A percentile compares a stretch with the other conserved stretches of the same genome.
phyloP scores from a whole-genome alignment of 2,113 vertebrate species.

The Cairina moschata region DNA sequence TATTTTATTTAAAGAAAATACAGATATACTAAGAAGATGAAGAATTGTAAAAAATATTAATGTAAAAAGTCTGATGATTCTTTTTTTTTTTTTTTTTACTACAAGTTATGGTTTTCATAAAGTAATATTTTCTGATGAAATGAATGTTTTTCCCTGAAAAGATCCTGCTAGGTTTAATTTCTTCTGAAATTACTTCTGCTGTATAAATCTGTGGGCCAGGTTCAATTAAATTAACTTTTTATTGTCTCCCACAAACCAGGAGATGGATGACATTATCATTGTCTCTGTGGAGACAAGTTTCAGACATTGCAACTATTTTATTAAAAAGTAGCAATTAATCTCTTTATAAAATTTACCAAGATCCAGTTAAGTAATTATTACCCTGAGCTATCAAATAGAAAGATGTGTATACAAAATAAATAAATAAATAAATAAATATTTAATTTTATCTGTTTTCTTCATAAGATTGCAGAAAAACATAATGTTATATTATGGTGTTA shows the following conservation, averaged over 20 bases:
- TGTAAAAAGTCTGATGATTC: neutral
- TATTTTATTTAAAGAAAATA: neutral
- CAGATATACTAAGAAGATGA: neutral
- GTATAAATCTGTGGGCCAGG: neutral
- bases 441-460: neutral
- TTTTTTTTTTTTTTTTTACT: neutral
- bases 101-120: neutral
- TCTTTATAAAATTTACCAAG: neutral
- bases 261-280: neutral
- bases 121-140: neutral
- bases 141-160: slow-evolving; percentile 12
- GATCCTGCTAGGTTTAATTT: slow-evolving; percentile 39
- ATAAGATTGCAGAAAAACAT: neutral
- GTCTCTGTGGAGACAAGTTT: slow-evolving; percentile 33
- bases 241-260: slow-evolving; percentile 19
- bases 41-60: neutral
- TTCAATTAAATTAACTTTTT: slow-evolving; percentile 50
- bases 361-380: neutral
- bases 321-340: slow-evolving; percentile 20
- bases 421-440: neutral
- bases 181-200: slow-evolving; percentile 43
- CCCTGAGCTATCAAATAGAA: neutral
- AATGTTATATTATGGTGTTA: neutral
- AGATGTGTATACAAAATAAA: neutral
- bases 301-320: neutral